phyloP scores from a whole-genome alignment of 1,140 invertebrate genomes.

The Neodiprion lecontei region DNA sequence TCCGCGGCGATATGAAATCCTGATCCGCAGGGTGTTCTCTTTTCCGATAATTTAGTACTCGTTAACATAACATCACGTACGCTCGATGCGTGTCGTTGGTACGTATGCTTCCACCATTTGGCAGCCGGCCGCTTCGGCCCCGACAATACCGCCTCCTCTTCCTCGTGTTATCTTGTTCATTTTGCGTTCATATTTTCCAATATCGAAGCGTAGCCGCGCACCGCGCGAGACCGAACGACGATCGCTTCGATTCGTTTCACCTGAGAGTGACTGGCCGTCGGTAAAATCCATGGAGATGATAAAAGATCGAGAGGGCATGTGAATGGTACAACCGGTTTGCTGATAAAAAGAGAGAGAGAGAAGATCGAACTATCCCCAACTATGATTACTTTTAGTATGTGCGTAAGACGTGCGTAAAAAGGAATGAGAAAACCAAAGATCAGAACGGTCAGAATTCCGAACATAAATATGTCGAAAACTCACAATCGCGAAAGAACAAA shows the following conservation, averaged over 20 bases:
- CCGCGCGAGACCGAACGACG: neutral
- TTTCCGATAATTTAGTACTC: slow-evolving; percentile 56
- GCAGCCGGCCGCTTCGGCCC: neutral
- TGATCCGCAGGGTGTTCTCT: slow-evolving; percentile 45
- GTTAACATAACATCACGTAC: slow-evolving; percentile 44
- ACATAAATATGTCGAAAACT: no score
- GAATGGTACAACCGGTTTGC: no score
- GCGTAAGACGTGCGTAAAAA: no score
- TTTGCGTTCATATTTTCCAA: slow-evolving; percentile 40
- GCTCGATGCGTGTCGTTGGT: neutral
- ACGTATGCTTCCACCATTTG: neutral
- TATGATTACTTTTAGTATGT: no score
- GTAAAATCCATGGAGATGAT: no score
- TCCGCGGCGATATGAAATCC: slow-evolving; percentile 42
- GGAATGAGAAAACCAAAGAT: no score
- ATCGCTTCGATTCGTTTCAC: neutral
- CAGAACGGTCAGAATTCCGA: no score
- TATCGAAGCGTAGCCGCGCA: slow-evolving; percentile 18
- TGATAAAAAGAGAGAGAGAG: no score
- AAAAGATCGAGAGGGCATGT: no score
- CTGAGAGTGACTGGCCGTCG: no score
- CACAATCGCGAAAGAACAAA: no score
- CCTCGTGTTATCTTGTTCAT: slow-evolving; percentile 31
- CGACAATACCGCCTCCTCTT: slow-evolving; percentile 3
- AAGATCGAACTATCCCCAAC: no score